phyloP scores from a whole-genome alignment of 2,888 invertebrate species.

The Drosophila meridionalis region DNA sequence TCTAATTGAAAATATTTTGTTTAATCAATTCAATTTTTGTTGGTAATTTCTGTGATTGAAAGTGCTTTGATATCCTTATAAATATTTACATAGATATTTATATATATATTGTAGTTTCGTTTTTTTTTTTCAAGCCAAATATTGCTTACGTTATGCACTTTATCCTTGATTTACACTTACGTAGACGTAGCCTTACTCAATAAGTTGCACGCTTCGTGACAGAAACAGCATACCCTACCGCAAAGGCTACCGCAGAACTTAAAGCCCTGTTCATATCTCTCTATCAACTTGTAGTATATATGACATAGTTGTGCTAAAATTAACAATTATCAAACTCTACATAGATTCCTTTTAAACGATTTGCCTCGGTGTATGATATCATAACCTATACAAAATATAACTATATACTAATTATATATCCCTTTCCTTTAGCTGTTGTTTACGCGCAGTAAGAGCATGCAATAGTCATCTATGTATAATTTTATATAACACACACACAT shows the following conservation, averaged over 20 bases:
- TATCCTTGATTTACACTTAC: not conserved
- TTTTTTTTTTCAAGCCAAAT: not conserved
- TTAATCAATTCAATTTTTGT: not conserved
- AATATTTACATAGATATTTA: not conserved
- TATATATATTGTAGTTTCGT: no score
- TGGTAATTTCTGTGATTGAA: not conserved
- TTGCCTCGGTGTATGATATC: not conserved
- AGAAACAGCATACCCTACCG: not conserved
- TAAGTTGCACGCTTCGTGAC: not conserved
- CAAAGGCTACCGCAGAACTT: not conserved
- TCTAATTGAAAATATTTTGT: not conserved
- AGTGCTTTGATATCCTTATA: not conserved
- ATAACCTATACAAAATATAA: not conserved
- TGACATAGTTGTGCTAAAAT: slow-evolving; percentile 5
- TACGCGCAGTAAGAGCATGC: slow-evolving; percentile 30
- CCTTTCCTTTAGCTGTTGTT: not conserved
- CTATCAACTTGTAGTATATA: not conserved
- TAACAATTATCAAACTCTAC: not conserved
- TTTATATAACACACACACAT: slow-evolving; percentile 46
- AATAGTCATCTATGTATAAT: slow-evolving; percentile 19
- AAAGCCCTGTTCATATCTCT: not conserved
- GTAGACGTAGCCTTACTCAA: not conserved
- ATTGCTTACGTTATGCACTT: not conserved
- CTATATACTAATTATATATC: not conserved
- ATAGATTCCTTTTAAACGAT: not conserved